Evolutionary conservation across 2,888 invertebrate species (phyloP), one percentile per base, ranked within the genome.

Genomic region (Stratiomys singularior): DNA sequence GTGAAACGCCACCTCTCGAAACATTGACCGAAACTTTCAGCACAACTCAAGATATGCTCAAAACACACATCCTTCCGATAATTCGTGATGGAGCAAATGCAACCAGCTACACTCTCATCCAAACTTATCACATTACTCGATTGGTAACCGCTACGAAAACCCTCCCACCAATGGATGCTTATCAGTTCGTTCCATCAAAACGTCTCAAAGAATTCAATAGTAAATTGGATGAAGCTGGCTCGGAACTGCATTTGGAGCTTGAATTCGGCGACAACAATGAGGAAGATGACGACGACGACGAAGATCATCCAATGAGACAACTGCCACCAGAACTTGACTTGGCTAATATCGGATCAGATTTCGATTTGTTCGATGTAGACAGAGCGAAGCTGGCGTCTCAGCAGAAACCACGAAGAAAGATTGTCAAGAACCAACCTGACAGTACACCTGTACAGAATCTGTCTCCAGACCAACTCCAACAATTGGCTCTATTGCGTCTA

Each of bases 131-230:
- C 83, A 90, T 96, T 25, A 95, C 96, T 0, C 90, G 96, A 84
- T 88, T 96, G 77, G 96, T 97, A 13, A 96, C 96, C 0, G 96
- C 96, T 0, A 96, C 95, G 1, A 96, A 96, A 85, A 97, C 96
- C 0, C 86, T 96, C 64, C 96, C 96, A 5, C 96, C 96, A 0
- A 92, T 94, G 90, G 95, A 95, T 84, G 92, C 91, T 80, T 95
- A 93, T 88, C 95, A 95, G 84, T 96, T 95, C 83, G 93, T 93
- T 76, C 95, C 95, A 0, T 94, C 94, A 83, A 94, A 93, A 86
- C 94, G 94, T 0, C 88, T 96, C 27, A 95, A 95, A 83, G 96
- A 96, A 85, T 96, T 96, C 85, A 96, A 96, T 83, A 94, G 94
- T 76, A 92, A 93, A 78, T 89, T 96, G 63, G 96, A 96, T 83